Evolutionary conservation across 1,140 invertebrate species (phyloP).

Genomic region (Drosophila simulans): DNA sequence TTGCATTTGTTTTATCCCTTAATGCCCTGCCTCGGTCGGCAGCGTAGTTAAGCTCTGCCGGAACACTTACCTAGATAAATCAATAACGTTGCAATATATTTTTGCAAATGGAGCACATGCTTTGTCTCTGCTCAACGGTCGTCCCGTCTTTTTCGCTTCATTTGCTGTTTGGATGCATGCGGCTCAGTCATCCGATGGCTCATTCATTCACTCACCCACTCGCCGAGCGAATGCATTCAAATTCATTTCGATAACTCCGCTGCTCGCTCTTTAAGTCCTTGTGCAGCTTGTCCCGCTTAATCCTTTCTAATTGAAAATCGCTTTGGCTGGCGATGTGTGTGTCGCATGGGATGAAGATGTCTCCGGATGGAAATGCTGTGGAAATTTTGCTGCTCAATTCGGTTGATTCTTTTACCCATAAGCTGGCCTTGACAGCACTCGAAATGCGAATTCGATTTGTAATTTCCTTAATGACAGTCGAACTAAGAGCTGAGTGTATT

Average conservation of each 20-base stretch:
- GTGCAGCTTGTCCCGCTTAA: slow-evolving; percentile 69
- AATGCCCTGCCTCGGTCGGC: too few species aligned
- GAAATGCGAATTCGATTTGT: slow-evolving; percentile 52
- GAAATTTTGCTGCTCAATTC: slow-evolving; percentile 3
- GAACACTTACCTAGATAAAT: slow-evolving; percentile 67
- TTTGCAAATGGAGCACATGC: slow-evolving; percentile 43
- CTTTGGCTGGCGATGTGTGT: slow-evolving; percentile 53
- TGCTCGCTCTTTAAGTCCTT: slow-evolving; percentile 72
- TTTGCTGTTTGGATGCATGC: slow-evolving; percentile 6
- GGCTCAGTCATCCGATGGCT: slow-evolving; percentile 40
- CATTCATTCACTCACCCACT: neutral
- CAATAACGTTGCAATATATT: slow-evolving; percentile 76
- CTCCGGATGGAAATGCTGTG: too few species aligned
- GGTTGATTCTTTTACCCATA: slow-evolving; percentile 40
- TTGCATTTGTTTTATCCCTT: too few species aligned
- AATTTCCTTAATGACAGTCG: slow-evolving; percentile 72
- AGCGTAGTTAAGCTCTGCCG: slow-evolving; percentile 53
- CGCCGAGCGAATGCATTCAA: slow-evolving; percentile 28
- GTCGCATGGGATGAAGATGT: slow-evolving; percentile 50
- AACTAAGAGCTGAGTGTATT: slow-evolving; percentile 52
- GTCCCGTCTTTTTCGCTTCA: slow-evolving; percentile 11
- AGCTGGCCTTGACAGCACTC: slow-evolving; percentile 55
- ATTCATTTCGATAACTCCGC: slow-evolving; percentile 77
- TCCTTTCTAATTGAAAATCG: slow-evolving; percentile 81
- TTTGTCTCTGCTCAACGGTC: neutral